Conservation (phyloP, 2,113 vertebrate genomes). For the Stigmatopora nigra region DNA sequence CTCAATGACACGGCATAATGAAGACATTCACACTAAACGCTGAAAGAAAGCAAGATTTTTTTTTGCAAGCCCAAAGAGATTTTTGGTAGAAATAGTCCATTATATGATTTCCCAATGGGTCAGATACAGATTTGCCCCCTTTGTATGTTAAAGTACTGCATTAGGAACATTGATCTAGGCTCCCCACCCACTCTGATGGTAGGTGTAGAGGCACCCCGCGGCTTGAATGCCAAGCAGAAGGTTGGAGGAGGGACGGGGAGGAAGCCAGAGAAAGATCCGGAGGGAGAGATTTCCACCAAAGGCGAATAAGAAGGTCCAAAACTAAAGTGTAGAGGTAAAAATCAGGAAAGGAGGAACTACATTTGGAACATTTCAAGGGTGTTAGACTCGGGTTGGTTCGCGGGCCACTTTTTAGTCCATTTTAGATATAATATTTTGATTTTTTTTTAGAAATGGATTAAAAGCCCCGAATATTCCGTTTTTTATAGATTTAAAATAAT, state of each 20-base stretch:
- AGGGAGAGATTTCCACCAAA: not conserved
- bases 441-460: too few relatives aligned
- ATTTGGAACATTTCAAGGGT: not conserved
- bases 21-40: conserved; percentile 29
- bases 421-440: too few relatives aligned
- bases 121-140: conserved; percentile 41
- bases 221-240: conserved; percentile 36
- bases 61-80: conserved; percentile 23
- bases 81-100: conserved; percentile 46
- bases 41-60: conserved; percentile 18
- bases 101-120: conserved; percentile 51
- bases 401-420: too few relatives aligned
- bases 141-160: conserved; percentile 54
- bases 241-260: conserved; percentile 3
- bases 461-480: too few relatives aligned
- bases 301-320: not conserved
- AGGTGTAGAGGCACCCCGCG: conserved; percentile 44
- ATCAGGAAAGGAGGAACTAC: not conserved
- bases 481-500: too few relatives aligned
- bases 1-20: conserved; percentile 35
- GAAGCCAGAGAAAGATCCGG: not conserved
- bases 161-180: conserved; percentile 54
- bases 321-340: not conserved
- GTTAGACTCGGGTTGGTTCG: too few relatives aligned
- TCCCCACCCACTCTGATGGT: conserved; percentile 47